Base-by-base conservation (phyloP, 2,888 invertebrate species). In the Lissonota sp. region DNA sequence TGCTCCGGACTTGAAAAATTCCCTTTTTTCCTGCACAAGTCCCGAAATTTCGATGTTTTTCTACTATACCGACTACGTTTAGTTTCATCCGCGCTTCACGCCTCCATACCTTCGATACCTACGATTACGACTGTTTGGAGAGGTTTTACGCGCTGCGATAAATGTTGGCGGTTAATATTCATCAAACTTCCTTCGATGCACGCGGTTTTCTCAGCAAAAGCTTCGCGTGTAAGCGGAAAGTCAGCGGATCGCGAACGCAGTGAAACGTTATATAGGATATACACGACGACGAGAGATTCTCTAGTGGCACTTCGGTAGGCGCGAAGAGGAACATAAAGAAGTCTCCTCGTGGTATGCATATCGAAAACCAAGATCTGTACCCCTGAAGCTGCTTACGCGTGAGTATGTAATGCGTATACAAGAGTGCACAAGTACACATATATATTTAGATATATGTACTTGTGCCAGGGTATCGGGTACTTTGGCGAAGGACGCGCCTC, bases 341-440 rank as follows among this genome's bases (percentile, higher is more conserved):
- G 49, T 72, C 49, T 64, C 60, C 71, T 67, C 37, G 66, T 57
- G 10, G 72, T 57, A 62, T 71, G 67, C 67, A 67, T 76, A 72
- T 76, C 80, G 62, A 40, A 57, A 26, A 63, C 64, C 39, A 72
- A 69, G 67, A 80, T 80, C 76, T 69, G 26, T 55, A 66, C 49
- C 66, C 58, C 51, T 62, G 51, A 55, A 51, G 44, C 7, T 51
- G 64, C 64, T 64, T 64, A 39, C 1, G 44, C 53, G 6, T 16
- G 53, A n/a, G n/a, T n/a, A n/a, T n/a, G n/a, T n/a, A n/a, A n/a
- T 49, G 12, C 40, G n/a, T 60, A 44, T 55, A 55, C 63, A n/a
- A n/a, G n/a, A n/a, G n/a, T n/a, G n/a, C n/a, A n/a, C n/a, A n/a
- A n/a, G n/a, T n/a, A n/a, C n/a, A n/a, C n/a, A n/a, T n/a, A n/a